Conservation (phyloP, 2,888 invertebrate genomes). For the Meganola albula region DNA sequence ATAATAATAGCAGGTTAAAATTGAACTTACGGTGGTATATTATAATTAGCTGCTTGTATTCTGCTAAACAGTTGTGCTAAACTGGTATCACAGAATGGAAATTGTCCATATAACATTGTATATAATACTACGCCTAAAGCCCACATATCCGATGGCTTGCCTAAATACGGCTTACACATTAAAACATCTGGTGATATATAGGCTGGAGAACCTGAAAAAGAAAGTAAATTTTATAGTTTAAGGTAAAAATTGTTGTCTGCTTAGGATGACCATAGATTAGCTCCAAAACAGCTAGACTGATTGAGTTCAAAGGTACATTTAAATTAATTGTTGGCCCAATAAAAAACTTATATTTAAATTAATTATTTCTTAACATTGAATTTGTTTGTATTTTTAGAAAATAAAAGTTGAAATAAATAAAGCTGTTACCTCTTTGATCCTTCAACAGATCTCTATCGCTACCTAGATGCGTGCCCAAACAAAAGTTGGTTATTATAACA, state of each 20-base stretch:
- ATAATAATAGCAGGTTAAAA: no score
- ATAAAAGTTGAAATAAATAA: neutral
- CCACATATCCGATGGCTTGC: slow-evolving; percentile 91
- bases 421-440: slow-evolving; percentile 81
- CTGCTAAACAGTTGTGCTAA: slow-evolving; percentile 85
- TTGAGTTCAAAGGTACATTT: no score
- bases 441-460: slow-evolving; percentile 83
- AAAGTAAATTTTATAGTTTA: no score
- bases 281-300: no score
- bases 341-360: no score
- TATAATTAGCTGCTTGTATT: slow-evolving; percentile 85
- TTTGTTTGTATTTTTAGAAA: no score
- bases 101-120: slow-evolving; percentile 88
- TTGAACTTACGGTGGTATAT: slow-evolving; percentile 82
- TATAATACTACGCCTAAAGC: slow-evolving; percentile 87
- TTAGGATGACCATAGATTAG: no score
- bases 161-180: slow-evolving; percentile 85
- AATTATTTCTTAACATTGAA: no score
- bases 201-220: slow-evolving; percentile 80
- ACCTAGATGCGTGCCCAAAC: slow-evolving; percentile 85
- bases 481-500: slow-evolving; percentile 86
- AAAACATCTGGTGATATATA: slow-evolving; percentile 89
- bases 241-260: no score
- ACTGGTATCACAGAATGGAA: slow-evolving; percentile 87
- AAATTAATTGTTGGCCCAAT: no score